Conservation (phyloP, 2,113 vertebrate species). For the Ophthalmolycus amberensis region DNA sequence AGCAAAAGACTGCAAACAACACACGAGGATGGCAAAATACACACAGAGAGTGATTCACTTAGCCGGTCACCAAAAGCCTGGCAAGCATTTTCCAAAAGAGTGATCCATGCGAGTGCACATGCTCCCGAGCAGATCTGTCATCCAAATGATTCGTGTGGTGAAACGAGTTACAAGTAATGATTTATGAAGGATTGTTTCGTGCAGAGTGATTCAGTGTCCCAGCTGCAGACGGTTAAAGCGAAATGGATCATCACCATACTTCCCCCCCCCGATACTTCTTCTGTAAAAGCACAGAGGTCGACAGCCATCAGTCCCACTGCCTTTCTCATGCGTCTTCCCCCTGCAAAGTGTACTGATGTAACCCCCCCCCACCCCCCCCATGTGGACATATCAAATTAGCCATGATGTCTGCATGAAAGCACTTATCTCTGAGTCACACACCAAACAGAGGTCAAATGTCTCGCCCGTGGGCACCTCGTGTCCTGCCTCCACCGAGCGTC, state of each 20-base stretch:
- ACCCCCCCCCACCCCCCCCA: slow-evolving; percentile 20
- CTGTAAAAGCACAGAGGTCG: slow-evolving; percentile 15
- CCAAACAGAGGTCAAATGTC: slow-evolving; percentile 59
- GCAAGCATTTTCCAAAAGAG: slow-evolving; percentile 24
- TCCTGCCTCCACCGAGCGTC: slow-evolving; percentile 16
- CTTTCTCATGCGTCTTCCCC: slow-evolving; percentile 5
- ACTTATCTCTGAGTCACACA: slow-evolving; percentile 61
- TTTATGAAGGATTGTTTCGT: slow-evolving; percentile 31
- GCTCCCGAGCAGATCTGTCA: slow-evolving; percentile 37
- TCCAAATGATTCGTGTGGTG: slow-evolving; percentile 32
- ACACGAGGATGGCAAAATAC: slow-evolving; percentile 59
- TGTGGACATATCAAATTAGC: slow-evolving; percentile 69
- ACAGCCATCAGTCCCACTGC: slow-evolving; percentile 42
- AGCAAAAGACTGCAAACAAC: slow-evolving; percentile 59
- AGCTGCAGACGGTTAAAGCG: slow-evolving; percentile 24
- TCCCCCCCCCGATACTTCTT: slow-evolving; percentile 6
- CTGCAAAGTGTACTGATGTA: slow-evolving; percentile 61
- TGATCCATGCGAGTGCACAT: slow-evolving; percentile 28
- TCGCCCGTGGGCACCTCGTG: slow-evolving; percentile 12
- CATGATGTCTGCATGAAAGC: slow-evolving; percentile 61
- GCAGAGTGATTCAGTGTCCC: slow-evolving; percentile 17
- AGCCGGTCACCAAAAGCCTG: slow-evolving; percentile 24
- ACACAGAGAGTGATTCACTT: slow-evolving; percentile 51
- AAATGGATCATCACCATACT: slow-evolving; percentile 20
- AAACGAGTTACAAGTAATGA: slow-evolving; percentile 49